These are phyloP conservation scores for Nothocercus julius DNA, from an alignment of 2,113 vertebrate genomes.

Conservation along the genomic window DNA sequence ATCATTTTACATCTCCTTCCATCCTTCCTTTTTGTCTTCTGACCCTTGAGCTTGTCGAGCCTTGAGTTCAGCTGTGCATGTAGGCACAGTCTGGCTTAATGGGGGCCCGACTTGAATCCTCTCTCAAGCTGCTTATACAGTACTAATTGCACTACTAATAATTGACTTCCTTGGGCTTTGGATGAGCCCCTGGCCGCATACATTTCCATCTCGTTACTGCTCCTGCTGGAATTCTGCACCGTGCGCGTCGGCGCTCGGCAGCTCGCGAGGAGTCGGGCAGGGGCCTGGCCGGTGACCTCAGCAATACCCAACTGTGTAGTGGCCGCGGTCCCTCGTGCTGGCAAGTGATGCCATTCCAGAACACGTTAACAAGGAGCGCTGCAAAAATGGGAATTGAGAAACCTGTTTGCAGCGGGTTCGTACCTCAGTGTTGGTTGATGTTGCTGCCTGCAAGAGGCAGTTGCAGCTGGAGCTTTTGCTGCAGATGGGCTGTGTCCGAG, in stretches of 20 bases:
- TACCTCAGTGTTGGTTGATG: background rate
- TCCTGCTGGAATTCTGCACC: background rate
- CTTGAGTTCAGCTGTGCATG: background rate
- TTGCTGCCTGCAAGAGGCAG: accelerated
- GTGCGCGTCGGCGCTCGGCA: background rate
- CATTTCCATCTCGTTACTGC: constrained; percentile 55
- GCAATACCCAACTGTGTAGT: background rate
- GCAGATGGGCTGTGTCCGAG: accelerated
- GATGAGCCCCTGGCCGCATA: constrained; percentile 49
- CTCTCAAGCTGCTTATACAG: constrained; percentile 30
- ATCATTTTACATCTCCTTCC: background rate
- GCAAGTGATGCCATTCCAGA: background rate
- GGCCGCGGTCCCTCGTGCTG: background rate
- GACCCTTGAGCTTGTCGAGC: background rate
- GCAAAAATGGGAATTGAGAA: accelerated
- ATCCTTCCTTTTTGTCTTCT: background rate
- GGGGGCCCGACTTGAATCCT: constrained; percentile 37
- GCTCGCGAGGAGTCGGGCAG: background rate
- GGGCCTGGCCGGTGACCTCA: accelerated
- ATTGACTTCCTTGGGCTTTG: constrained; percentile 60
- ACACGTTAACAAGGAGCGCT: background rate
- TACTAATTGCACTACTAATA: constrained; percentile 67
- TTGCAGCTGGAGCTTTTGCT: background rate
- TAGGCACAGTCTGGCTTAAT: background rate
- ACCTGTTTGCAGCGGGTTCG: accelerated